These are phyloP conservation scores for Meteorus sp. DNA, from an alignment of 1,140 invertebrate species.

Conservation along the genomic window DNA sequence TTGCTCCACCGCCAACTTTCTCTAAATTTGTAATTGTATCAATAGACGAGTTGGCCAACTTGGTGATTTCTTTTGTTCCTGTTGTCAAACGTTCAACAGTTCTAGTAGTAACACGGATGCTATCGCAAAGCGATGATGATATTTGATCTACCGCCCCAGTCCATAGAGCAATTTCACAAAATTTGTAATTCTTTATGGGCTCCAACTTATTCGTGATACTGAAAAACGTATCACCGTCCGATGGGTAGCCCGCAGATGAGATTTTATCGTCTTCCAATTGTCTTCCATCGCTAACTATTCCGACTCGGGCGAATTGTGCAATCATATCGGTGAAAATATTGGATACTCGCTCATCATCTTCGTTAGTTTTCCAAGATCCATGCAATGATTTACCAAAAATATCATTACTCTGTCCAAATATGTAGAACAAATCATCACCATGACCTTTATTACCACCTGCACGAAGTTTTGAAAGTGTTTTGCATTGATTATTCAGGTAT, in stretches of 20 bases:
- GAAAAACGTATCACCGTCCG: slow-evolving; percentile 60
- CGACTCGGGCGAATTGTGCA: slow-evolving; percentile 65
- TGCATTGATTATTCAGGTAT: no score
- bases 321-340: slow-evolving; percentile 67
- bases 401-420: slow-evolving; percentile 67
- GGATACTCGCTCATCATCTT: slow-evolving; percentile 64
- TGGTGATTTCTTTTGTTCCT: neutral
- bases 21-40: neutral
- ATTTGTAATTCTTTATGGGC: slow-evolving; percentile 58
- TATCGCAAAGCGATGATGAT: slow-evolving; percentile 56
- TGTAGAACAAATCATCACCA: slow-evolving; percentile 70
- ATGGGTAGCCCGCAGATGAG: no score
- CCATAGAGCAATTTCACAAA: slow-evolving; percentile 66
- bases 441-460: slow-evolving; percentile 60
- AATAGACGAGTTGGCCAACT: neutral
- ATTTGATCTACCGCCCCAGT: slow-evolving; percentile 59
- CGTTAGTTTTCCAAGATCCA: slow-evolving; percentile 45
- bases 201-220: slow-evolving; percentile 58
- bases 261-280: neutral
- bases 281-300: slow-evolving; percentile 34
- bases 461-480: neutral
- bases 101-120: neutral
- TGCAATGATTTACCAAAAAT: slow-evolving; percentile 61
- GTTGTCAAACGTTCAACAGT: slow-evolving; percentile 1
- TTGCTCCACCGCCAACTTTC: neutral